These are phyloP conservation scores for Philhelius pedissequus DNA, from an alignment of 2,888 invertebrate species.

Conservation along the genomic window DNA sequence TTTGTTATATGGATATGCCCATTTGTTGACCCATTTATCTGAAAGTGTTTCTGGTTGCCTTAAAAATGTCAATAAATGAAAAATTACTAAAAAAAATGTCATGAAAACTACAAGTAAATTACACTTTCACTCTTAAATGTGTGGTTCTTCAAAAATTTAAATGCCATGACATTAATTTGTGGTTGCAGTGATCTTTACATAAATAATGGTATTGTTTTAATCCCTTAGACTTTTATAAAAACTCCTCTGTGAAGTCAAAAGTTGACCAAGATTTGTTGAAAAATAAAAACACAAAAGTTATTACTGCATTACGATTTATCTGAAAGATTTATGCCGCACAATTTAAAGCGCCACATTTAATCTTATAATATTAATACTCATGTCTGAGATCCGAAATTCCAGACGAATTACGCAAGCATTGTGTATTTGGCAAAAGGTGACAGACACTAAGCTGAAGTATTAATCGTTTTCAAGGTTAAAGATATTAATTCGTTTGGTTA, in stretches of 20 bases:
- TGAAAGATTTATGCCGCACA: slow-evolving; percentile 48
- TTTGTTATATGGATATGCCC: no score
- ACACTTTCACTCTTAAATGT: not conserved
- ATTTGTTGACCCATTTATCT: no score
- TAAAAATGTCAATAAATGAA: no score
- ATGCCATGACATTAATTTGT: not conserved
- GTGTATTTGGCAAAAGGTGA: slow-evolving; percentile 38
- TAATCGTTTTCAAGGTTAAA: not conserved
- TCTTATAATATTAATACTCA: slow-evolving; percentile 23
- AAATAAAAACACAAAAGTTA: slow-evolving; percentile 46
- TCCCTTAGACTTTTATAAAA: not conserved
- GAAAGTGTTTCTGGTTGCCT: no score
- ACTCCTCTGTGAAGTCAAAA: not conserved
- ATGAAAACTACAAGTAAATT: not conserved
- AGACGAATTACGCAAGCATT: slow-evolving; percentile 41
- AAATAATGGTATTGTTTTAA: not conserved
- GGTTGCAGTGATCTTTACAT: not conserved
- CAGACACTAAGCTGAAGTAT: slow-evolving; percentile 5
- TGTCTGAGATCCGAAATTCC: slow-evolving; percentile 6
- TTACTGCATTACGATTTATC: slow-evolving; percentile 58
- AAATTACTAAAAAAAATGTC: no score
- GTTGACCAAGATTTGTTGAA: not conserved
- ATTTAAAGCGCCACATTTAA: slow-evolving; percentile 39
- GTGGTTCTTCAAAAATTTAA: not conserved
- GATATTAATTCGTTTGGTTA: not conserved